These are phyloP conservation scores for Urocynchramus pylzowi DNA, from an alignment of 2,113 vertebrate species.

Conservation along the genomic window DNA sequence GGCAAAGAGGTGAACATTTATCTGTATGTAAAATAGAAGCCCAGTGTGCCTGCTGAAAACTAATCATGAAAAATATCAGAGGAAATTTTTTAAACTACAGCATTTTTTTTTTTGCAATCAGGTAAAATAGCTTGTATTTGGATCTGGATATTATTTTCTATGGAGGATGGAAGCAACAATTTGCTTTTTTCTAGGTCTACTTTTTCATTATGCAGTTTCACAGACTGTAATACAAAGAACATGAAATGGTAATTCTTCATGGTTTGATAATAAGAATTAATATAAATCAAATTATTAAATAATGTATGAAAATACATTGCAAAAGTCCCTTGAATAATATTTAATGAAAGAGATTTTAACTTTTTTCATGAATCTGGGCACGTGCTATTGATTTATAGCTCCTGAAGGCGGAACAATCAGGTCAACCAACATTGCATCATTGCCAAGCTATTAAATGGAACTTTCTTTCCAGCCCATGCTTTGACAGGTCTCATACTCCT, in stretches of 20 bases:
- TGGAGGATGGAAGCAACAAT: background rate
- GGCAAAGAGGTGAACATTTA: background rate
- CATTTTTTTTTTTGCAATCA: background rate
- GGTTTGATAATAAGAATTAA: background rate
- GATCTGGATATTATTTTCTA: background rate
- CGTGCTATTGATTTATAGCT: background rate
- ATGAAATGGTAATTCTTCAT: background rate
- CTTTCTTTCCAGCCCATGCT: background rate
- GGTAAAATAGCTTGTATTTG: background rate
- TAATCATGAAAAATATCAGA: background rate
- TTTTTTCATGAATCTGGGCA: background rate
- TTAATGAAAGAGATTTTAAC: background rate
- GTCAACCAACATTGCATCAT: background rate
- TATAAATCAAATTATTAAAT: background rate
- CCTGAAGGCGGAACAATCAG: background rate
- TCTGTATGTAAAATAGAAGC: background rate
- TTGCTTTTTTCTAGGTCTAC: background rate
- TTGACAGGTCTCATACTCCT: background rate
- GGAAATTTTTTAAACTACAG: background rate
- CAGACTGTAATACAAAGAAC: background rate
- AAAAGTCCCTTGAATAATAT: background rate
- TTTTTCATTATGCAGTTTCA: background rate
- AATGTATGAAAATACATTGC: background rate
- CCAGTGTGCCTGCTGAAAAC: background rate
- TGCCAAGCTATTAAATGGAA: background rate